Evolutionary conservation across 1,140 invertebrate species (phyloP).

Genomic region (Theocolax elegans): DNA sequence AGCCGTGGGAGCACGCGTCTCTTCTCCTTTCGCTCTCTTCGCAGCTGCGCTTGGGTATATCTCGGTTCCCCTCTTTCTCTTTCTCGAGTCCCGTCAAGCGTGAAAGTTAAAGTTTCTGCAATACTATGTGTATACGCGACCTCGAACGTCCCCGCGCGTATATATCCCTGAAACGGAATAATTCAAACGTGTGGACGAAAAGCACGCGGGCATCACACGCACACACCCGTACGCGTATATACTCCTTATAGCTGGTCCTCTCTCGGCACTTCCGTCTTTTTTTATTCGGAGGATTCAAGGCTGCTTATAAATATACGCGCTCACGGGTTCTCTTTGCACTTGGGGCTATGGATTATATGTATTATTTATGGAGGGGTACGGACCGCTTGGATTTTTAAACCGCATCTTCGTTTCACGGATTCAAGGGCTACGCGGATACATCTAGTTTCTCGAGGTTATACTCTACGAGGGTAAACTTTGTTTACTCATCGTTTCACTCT

Average conservation of each 20-base stretch:
- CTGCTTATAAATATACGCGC: not conserved
- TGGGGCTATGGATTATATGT: no score
- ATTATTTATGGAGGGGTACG: no score
- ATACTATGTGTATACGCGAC: no score
- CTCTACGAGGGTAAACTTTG: no score
- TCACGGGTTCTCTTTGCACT: no score
- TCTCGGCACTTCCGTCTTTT: not conserved
- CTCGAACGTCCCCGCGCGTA: not conserved
- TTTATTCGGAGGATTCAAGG: not conserved
- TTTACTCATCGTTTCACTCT: no score
- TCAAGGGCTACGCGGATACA: not conserved
- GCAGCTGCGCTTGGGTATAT: not conserved
- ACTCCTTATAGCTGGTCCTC: no score
- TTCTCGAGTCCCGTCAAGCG: conserved; percentile 23
- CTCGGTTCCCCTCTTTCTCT: not conserved
- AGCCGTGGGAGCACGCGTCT: no score
- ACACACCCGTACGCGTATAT: not conserved
- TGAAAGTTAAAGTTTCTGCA: conserved; percentile 30
- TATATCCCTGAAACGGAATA: conserved; percentile 36
- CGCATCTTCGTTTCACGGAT: not conserved
- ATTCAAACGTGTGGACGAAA: conserved; percentile 37
- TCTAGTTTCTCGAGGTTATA: no score
- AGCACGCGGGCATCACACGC: not conserved
- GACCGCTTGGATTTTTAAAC: no score
- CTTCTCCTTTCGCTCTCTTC: conserved; percentile 17